These are phyloP conservation scores for Geotrypetes seraphini DNA, from an alignment of 2,797 vertebrate species.

Conservation along the genomic window DNA sequence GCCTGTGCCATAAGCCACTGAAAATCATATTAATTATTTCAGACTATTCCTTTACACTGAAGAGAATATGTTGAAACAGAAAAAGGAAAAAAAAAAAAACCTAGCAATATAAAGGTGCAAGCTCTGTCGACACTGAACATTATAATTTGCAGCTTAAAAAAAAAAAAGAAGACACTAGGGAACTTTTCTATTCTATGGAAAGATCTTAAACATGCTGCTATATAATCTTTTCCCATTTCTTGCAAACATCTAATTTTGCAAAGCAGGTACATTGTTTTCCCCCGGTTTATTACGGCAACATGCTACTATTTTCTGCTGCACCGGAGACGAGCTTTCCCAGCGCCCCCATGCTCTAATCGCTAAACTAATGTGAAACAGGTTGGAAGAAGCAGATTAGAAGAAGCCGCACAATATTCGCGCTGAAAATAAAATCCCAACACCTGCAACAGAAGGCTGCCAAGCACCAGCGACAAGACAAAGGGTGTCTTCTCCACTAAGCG, in stretches of 20 bases:
- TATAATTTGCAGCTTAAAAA: constrained; percentile 5
- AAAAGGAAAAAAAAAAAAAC: constrained; percentile 6
- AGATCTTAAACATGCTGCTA: not conserved
- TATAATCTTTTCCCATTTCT: not conserved
- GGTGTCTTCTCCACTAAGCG: constrained; percentile 14
- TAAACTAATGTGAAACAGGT: not conserved
- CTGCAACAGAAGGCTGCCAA: constrained; percentile 39
- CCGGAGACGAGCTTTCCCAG: constrained; percentile 18
- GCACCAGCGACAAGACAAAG: constrained; percentile 29
- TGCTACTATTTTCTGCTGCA: constrained; percentile 23
- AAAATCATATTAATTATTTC: constrained; percentile 46
- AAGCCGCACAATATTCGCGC: constrained; percentile 25
- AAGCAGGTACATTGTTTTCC: constrained; percentile 9
- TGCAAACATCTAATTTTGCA: not conserved
- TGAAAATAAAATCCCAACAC: constrained; percentile 22
- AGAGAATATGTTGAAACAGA: constrained; percentile 1
- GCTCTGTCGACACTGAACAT: no score
- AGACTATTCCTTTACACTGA: constrained; percentile 23
- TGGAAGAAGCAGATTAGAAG: constrained; percentile 24
- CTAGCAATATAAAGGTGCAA: no score
- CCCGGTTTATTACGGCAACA: constrained; percentile 21
- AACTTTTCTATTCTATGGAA: constrained; percentile 37
- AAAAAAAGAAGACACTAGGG: not conserved
- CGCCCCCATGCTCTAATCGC: constrained; percentile 25
- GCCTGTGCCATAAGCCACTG: constrained; percentile 36